Base-by-base conservation (phyloP, 2,888 invertebrate species). In the Chironomus tentans region DNA sequence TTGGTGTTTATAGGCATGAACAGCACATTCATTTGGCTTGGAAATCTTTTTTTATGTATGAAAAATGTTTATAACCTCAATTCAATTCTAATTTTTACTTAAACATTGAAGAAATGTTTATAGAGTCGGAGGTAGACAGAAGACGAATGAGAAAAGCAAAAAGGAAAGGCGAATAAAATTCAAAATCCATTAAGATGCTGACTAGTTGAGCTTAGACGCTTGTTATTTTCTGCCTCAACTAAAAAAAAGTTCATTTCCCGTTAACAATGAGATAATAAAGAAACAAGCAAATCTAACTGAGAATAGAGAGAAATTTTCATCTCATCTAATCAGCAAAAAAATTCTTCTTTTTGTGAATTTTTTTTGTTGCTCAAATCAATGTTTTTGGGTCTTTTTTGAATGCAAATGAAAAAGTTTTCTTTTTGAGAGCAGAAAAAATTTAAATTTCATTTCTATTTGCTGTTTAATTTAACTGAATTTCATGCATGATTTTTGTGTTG, bases 131-230 rank as follows among this genome's bases (percentile, higher is more conserved):
- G 38, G 38, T 38, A 38, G 38, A 1, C 38, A 4, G 10, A 38
- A n/a, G n/a, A n/a, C n/a, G 38, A 38, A 46, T 28, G 68, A 28
- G 24, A 24, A 21, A 22, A 65, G 21, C 10, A 24, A 65, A 24
- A 65, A 13, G 24, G 65, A 65, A 24, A 65, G 65, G 65, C 21
- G 24, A 38, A 72, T 13, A 61, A 72, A 72, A 72, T 61, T 61
- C 72, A 72, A 72, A 72, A 72, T 62, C 72, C 72, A 72, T 72
- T 72, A 72, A 62, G 72, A 61, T 28, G 46, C 72, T 72, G 72
- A 15, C 38, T 38, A 38, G 38, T 38, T n/a, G 15, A 71, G 71
- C 56, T 72, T 18, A 65, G 65, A n/a, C 61, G 13, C 28, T 71
- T 38, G 28, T 46, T 38, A 38, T 62, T 28, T 21, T 72, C 62